phyloP scores from a whole-genome alignment of 1,140 invertebrate species.

The Amyelois transitella region DNA sequence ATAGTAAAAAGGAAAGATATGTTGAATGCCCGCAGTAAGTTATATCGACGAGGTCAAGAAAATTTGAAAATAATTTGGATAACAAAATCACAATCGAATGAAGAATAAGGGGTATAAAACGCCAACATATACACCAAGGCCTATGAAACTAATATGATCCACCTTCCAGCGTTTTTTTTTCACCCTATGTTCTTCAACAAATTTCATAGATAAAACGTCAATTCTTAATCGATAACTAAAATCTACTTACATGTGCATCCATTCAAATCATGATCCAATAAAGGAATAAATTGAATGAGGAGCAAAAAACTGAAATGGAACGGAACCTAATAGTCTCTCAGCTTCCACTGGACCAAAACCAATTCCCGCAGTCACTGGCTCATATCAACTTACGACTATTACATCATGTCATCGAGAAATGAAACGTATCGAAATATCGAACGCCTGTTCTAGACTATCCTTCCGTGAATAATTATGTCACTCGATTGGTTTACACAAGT shows the following conservation, averaged over 20 bases:
- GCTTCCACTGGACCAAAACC: neutral
- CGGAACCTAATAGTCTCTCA: neutral
- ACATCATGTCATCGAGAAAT: neutral
- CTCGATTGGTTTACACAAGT: neutral
- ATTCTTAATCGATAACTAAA: too few species aligned
- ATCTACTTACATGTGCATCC: too few species aligned
- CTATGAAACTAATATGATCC: too few species aligned
- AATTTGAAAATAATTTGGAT: too few species aligned
- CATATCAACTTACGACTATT: neutral
- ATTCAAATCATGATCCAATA: too few species aligned
- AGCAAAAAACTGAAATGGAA: neutral
- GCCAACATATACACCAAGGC: too few species aligned
- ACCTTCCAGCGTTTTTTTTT: too few species aligned
- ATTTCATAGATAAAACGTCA: neutral
- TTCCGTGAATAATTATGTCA: neutral
- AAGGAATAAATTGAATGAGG: neutral
- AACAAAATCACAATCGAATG: too few species aligned
- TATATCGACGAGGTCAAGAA: too few species aligned
- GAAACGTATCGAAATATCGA: neutral
- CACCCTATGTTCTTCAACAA: neutral
- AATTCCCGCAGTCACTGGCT: neutral
- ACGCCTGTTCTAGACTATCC: neutral
- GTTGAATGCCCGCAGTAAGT: too few species aligned
- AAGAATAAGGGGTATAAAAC: too few species aligned
- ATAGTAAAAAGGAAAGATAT: too few species aligned